A percentile compares a stretch with the other conserved stretches of the same genome.
phyloP scores from a whole-genome alignment of 2,797 vertebrate genomes.

The Peromyscus eremicus region DNA sequence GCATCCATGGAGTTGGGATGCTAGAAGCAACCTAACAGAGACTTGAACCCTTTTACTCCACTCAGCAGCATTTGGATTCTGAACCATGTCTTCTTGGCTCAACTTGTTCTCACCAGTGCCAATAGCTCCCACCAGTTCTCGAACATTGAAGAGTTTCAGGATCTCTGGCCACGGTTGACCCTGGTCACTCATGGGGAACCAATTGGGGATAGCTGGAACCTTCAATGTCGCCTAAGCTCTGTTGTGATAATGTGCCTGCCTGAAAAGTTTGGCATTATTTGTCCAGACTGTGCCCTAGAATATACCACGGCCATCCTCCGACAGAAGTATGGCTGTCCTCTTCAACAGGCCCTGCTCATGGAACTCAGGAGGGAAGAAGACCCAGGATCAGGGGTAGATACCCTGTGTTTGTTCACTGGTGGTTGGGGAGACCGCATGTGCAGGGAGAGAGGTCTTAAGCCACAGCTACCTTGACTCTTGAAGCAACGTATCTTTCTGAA shows the following conservation, averaged over 20 bases:
- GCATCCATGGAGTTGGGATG: not conserved
- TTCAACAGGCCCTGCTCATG: not conserved
- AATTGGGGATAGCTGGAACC: slow-evolving; percentile 89
- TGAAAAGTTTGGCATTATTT: slow-evolving; percentile 92
- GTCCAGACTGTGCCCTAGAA: slow-evolving; percentile 93
- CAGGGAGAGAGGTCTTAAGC: slow-evolving; percentile 32
- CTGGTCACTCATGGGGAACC: slow-evolving; percentile 94
- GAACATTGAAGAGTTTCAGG: slow-evolving; percentile 92
- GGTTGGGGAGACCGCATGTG: slow-evolving; percentile 71
- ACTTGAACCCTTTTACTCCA: not conserved
- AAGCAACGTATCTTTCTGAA: not conserved
- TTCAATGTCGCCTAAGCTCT: slow-evolving; percentile 92
- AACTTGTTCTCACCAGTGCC: not conserved
- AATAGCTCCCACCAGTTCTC: not conserved
- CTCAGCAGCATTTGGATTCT: not conserved
- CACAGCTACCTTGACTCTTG: not conserved
- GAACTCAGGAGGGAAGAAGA: not conserved
- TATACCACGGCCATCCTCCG: slow-evolving; percentile 92
- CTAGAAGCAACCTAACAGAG: not conserved
- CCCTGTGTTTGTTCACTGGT: slow-evolving; percentile 67
- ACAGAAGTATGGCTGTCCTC: slow-evolving; percentile 90
- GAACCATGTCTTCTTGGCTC: not conserved
- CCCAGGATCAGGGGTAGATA: slow-evolving; percentile 78
- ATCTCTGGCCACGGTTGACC: slow-evolving; percentile 94
- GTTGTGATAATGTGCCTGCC: slow-evolving; percentile 94